Conservation (phyloP, 2,888 invertebrate species). For the Macrosoma leucophasiata region DNA sequence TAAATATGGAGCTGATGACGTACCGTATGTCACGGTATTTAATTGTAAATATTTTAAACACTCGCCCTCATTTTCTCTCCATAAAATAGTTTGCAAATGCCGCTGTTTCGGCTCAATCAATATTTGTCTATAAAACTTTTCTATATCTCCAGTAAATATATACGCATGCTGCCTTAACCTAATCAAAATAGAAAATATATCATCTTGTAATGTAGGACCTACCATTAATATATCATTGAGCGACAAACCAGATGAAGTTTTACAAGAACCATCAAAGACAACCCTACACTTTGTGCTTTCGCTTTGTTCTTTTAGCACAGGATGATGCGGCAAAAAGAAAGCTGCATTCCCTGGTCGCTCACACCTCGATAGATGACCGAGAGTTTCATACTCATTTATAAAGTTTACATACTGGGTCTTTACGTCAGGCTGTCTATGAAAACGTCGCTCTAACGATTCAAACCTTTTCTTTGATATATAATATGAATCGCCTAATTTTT, state of each 20-base stretch:
- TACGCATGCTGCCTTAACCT: constrained; percentile 29
- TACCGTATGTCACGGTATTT: constrained; percentile 32
- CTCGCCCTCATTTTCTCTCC: constrained; percentile 27
- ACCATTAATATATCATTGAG: constrained; percentile 33
- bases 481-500: constrained; percentile 23
- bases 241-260: constrained; percentile 25
- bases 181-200: constrained; percentile 32
- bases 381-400: constrained; percentile 15
- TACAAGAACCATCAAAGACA: constrained; percentile 33
- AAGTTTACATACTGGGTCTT: constrained; percentile 20
- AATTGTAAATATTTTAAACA: constrained; percentile 22
- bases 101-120: constrained; percentile 26
- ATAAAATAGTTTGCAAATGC: constrained; percentile 38
- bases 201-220: constrained; percentile 34
- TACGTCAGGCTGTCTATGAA: constrained; percentile 22
- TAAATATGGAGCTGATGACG: constrained; percentile 20
- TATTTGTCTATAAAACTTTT: constrained; percentile 41
- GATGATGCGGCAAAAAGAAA: constrained; percentile 32
- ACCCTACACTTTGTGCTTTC: constrained; percentile 31
- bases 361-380: constrained; percentile 20
- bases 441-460: constrained; percentile 21
- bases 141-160: constrained; percentile 37
- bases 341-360: constrained; percentile 6
- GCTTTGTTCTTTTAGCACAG: constrained; percentile 26
- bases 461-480: constrained; percentile 26